Base-by-base conservation (phyloP, 2,113 vertebrate genomes). In the Oryzias javanicus region DNA sequence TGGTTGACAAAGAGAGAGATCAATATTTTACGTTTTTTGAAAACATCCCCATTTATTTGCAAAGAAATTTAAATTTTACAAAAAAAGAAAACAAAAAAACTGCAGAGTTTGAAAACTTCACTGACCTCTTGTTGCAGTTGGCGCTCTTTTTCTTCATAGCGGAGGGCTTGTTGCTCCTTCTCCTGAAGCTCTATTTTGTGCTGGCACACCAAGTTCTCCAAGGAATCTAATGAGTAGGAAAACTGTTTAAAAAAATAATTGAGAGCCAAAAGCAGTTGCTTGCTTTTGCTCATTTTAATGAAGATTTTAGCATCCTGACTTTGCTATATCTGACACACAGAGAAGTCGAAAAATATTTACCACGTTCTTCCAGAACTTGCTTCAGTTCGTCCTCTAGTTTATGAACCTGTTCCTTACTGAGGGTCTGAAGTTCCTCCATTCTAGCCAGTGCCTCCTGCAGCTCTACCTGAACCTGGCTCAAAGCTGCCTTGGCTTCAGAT, bases 91-190 rank as follows among this genome's bases (percentile, higher is more conserved):
- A 14, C 15, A 24, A 1, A 14, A n/a, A n/a, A 49, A 14, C 15
- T 49, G 17, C 3, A 44, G 18, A 0, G 42, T 35, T 6, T 10
- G 6, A 3, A n/a, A 6, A 55, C 19, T 48, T 15, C 50, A 60
- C 59, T 80, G 57, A 95, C 95, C 92, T 96, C 89, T 10, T 87
- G 70, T 55, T 91, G 92, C 49, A 94, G 89, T 52, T 72, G 69
- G 13, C 59, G 53, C 18, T 91, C 89, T 48, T 86, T 92, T 62
- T 92, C 90, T 74, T 92, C 81, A 17, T 94, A 52, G 24, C 83
- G 72, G 29, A 74, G 77, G 3, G 63, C 62, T 55, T 74, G 82
- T 20, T 93, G 83, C 6, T 81, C 48, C 72, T 87, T 91, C 18
- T 90, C 81, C 68, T 72, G 64, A 46, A 94, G 61, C 10, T 83